Evolutionary conservation across 2,888 invertebrate species (phyloP), one percentile per base, ranked within the genome.

Genomic region (Drosophila nigricruria): DNA sequence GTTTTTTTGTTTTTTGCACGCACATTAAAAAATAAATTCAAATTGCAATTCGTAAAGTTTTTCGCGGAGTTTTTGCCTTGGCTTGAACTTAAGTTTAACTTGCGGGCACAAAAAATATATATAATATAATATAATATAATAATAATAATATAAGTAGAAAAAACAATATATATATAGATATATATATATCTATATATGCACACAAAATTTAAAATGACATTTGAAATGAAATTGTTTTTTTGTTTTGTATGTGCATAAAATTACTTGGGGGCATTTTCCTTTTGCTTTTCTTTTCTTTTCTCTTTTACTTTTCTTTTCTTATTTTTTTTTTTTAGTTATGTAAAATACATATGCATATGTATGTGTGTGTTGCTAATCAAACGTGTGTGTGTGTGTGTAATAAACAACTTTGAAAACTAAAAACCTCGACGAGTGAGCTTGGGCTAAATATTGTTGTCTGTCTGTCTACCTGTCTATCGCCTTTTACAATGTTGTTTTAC

Each of bases 391-490:
- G 4, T 20, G n/a, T 50, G 27, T 52, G 27, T 20, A 30, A 38
- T 32, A 57, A 64, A 58, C 68, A 69, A 65, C 56, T 47, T 59
- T 67, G 53, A 74, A 77, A 69, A 56, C 32, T 16, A 79, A 81
- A 81, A 81, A 85, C 87, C 88, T 85, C 84, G 87, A 68, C 87
- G 84, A 85, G 84, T 85, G 88, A 85, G 84, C 84, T 70, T 79
- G 52, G 49, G 49, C 54, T 66, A 70, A 62, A 58, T 47, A 27
- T 47, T 74, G 30, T 49, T 49, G 49, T 18, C 18, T 40, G 61
- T 65, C 59, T 42, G 71, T 8, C n/a, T n/a, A n/a, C n/a, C 25
- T 45, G 25, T 27, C 27, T 40, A 61, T 59, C 59, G 45, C 49
- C 54, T 66, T 73, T 82, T 60, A 61, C 67, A 43, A 54, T 57